Base-by-base conservation (phyloP, 2,797 vertebrate species). In the Jordanella pulchra region DNA sequence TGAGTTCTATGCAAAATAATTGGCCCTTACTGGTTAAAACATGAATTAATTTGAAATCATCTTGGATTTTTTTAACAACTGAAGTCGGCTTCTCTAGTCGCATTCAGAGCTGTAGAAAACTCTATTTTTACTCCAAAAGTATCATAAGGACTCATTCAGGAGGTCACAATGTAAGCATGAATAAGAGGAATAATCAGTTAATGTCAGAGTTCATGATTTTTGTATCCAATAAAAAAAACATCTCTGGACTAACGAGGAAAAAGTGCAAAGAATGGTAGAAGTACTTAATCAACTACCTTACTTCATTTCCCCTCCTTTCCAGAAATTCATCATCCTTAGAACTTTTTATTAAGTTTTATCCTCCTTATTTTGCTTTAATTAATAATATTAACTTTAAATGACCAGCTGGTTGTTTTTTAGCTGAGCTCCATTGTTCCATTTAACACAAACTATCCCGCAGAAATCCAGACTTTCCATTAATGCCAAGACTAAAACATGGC, bases 401-500 rank as follows among this genome's bases (percentile, higher is more conserved):
- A 63, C 35, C 60, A 63, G 35, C 60, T 63, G 58, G 32, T 61
- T 32, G 30, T 12, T 61, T 30, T 61, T 23, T 32, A 60, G 35
- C 32, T 23, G 56, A 32, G 27, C 55, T 60, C 18, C 21, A 58
- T 58, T 58, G 32, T 60, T 23, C 55, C 27, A 61, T 61, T 32
- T 32, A 60, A 32, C 11, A 10, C 30, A 60, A 35, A 39, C 32
- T n/a, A n/a, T 39, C 21, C 10, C 3, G 23, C 21, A 21, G 12
- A 63, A 63, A 42, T 42, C 56, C 56, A 60, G 56, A 60, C 32
- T 39, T n/a, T 35, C 30, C 56, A 21, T 7, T 23, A 35, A 35
- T 61, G 58, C 60, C 39, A 63, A 25, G 39, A 63, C 23, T 15
- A 63, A 63, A 63, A 63, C 39, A 54, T 54, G 53, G 53, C 53